phyloP scores from a whole-genome alignment of 2,888 invertebrate species.

The Salpingus planirostris region DNA sequence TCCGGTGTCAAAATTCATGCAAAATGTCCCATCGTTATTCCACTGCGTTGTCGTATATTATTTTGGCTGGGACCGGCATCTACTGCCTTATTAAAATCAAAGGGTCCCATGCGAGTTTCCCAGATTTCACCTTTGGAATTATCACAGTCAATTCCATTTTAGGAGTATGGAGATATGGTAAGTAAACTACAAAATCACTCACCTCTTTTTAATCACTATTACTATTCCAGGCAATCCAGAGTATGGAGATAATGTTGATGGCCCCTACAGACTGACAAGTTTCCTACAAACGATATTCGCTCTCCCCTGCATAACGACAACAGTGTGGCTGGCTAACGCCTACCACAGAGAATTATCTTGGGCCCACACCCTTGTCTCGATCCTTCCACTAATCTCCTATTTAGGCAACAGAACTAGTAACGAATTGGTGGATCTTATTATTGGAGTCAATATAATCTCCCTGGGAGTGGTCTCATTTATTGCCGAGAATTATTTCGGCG shows the following conservation, averaged over 20 bases:
- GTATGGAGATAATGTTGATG: slow-evolving; percentile 27
- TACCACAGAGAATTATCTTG: slow-evolving; percentile 19
- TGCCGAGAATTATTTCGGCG: slow-evolving; percentile 32
- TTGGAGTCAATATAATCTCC: slow-evolving; percentile 25
- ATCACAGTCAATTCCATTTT: slow-evolving; percentile 31
- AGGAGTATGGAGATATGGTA: slow-evolving; percentile 36
- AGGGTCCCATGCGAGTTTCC: slow-evolving; percentile 15
- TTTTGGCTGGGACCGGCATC: slow-evolving; percentile 29
- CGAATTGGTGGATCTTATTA: slow-evolving; percentile 25
- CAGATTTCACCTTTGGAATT: slow-evolving; percentile 26
- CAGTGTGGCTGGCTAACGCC: slow-evolving; percentile 22
- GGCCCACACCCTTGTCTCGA: slow-evolving; percentile 18
- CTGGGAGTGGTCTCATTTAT: slow-evolving; percentile 26
- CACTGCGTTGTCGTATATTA: slow-evolving; percentile 30
- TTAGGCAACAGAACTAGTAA: slow-evolving; percentile 19
- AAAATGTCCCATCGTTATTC: slow-evolving; percentile 22
- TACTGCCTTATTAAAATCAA: slow-evolving; percentile 21
- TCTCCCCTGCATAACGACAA: slow-evolving; percentile 26
- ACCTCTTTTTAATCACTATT: neutral
- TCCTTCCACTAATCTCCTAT: slow-evolving; percentile 25
- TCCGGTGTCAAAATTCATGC: too few species aligned
- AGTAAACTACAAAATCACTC: slow-evolving; percentile 1
- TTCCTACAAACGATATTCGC: slow-evolving; percentile 26
- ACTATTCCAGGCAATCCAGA: slow-evolving; percentile 33
- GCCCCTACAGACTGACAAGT: slow-evolving; percentile 25